Evolutionary conservation across 2,113 vertebrate genomes (phyloP).

Genomic region (Brevimyrus niger): DNA sequence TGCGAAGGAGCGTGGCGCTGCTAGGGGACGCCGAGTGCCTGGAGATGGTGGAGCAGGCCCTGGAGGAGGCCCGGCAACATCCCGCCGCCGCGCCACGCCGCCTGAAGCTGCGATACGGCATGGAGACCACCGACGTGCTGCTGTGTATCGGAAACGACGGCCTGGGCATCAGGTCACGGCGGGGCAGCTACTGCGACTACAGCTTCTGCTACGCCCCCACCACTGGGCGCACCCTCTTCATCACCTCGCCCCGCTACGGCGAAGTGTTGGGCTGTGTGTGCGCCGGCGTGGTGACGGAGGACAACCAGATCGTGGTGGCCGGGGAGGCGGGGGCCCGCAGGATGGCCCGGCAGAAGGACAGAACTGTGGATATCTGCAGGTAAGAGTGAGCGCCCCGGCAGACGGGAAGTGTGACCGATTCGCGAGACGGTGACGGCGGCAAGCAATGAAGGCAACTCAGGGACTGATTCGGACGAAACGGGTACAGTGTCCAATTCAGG

Average conservation of each 20-base stretch:
- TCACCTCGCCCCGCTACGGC: conserved; percentile 84
- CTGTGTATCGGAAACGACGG: conserved; percentile 86
- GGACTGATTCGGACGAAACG: not conserved
- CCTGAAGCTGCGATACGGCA: conserved; percentile 81
- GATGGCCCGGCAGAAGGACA: conserved; percentile 76
- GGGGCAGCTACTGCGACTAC: conserved; percentile 73
- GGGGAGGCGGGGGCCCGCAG: conserved; percentile 76
- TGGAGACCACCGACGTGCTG: conserved; percentile 88
- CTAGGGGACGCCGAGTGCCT: not conserved
- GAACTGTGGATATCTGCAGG: conserved; percentile 84
- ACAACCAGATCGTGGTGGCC: conserved; percentile 79
- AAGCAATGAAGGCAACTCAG: not conserved
- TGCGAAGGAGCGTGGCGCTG: conserved; percentile 69
- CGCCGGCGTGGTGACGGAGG: conserved; percentile 81
- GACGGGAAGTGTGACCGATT: not conserved
- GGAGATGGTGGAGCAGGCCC: conserved; percentile 5
- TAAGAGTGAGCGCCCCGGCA: conserved; percentile 37
- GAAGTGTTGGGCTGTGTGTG: conserved; percentile 80
- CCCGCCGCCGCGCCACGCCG: conserved; percentile 59
- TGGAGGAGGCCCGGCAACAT: conserved; percentile 42
- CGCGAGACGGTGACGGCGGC: not conserved
- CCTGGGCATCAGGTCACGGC: conserved; percentile 80
- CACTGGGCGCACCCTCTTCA: conserved; percentile 75
- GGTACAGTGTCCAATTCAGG: not conserved
- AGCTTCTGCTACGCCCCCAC: conserved; percentile 85